Evolutionary conservation across 1,140 invertebrate species (phyloP).

Genomic region (Leptinotarsa texana): DNA sequence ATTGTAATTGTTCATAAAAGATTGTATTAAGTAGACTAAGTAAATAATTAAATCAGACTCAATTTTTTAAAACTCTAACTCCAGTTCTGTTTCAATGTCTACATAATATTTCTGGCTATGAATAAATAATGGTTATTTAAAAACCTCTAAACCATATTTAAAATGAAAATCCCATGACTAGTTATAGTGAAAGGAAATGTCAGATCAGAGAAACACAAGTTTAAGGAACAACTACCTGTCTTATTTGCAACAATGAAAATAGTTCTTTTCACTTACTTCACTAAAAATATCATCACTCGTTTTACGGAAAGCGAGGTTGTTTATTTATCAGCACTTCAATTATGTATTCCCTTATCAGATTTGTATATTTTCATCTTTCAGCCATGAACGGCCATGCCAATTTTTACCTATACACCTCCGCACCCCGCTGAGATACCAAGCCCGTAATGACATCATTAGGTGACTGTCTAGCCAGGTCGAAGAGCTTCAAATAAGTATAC

Average conservation of each 20-base stretch:
- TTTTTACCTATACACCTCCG: constrained; percentile 48
- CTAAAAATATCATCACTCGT: constrained; percentile 16
- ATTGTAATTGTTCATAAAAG: neutral
- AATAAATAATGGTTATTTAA: constrained; percentile 12
- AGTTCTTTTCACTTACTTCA: constrained; percentile 28
- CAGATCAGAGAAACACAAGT: constrained; percentile 43
- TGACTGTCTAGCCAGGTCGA: neutral
- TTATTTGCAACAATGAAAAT: constrained; percentile 21
- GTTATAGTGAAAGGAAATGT: constrained; percentile 50
- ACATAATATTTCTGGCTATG: neutral
- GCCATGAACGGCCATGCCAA: constrained; percentile 53
- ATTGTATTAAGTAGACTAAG: neutral
- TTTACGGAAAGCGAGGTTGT: neutral
- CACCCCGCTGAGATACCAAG: constrained; percentile 44
- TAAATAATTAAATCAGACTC: neutral
- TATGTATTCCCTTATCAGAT: constrained; percentile 35
- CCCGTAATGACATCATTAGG: constrained; percentile 41
- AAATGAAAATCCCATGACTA: constrained; percentile 42
- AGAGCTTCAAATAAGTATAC: neutral
- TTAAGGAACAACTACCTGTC: constrained; percentile 51
- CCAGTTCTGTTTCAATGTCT: neutral
- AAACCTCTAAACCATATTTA: constrained; percentile 43
- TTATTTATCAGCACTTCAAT: constrained; percentile 25
- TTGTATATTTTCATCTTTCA: constrained; percentile 45
- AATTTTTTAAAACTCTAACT: too few relatives aligned